Base-by-base conservation (phyloP, 1,140 invertebrate species). In the Hyposmocoma kahamanoa region DNA sequence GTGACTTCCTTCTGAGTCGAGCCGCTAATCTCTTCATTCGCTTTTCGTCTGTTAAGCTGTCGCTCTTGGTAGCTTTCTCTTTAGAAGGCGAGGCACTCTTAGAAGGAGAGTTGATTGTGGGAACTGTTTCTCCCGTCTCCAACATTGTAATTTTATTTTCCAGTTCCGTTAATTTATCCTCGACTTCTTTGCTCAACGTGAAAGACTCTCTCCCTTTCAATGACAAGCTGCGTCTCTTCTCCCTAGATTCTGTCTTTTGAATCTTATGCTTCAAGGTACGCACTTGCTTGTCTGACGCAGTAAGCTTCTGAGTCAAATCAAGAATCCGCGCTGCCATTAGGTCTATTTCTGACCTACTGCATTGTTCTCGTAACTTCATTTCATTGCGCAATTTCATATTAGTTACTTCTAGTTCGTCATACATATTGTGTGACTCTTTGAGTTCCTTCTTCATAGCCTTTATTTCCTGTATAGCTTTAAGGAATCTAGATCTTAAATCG, bases 261-360 rank as follows among this genome's bases (percentile, higher is more conserved):
- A 95, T 76, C 73, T 95, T 95, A 61, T 94, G 92, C 74, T 95
- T 95, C 17, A 95, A 59, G 3, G 88, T 90, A 45, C 94, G 85
- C 8, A 95, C 91, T 75, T 95, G 93, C 62, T 95, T 94, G 65
- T 97, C 95, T n/a, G 93, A 93, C 0, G 89, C 88, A 2, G 89
- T 91, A 18, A 96, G 85, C 76, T 96, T 97, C 22, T 90, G 89
- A 0, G 95, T 96, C 24, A 96, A 76, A 74, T 97, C 95, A 67
- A 96, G 91, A 30, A 96, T 92, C 20, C 94, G 88, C n/a, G 91
- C 91, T 0, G 92, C 93, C 92, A 96, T 94, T 48, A 96, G 78
- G 38, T 91, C 89, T 17, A 93, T 88, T 73, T 96, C 93, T 0
- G 92, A 90, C 47, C 92, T 88, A 62, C 93, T 91, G 48, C 92